Evolutionary conservation across 1,140 invertebrate species (phyloP).

Genomic region (Drosophila nikananu): DNA sequence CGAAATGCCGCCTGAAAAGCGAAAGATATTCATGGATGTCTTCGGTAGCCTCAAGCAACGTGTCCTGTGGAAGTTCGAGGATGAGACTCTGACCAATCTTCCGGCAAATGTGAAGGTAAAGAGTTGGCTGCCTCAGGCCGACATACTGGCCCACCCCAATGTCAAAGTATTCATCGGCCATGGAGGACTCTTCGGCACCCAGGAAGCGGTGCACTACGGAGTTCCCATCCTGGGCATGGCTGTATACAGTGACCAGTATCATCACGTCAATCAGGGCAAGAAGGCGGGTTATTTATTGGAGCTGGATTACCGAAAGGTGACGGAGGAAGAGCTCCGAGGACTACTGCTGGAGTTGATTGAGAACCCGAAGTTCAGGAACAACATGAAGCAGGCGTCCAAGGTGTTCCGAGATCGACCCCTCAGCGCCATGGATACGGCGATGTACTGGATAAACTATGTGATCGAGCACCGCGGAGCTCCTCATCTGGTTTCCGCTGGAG

Average conservation of each 20-base stretch:
- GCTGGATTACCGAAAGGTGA: no score
- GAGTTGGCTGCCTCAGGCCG: conserved; percentile 89
- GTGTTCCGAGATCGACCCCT: no score
- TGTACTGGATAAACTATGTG: conserved; percentile 88
- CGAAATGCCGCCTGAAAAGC: conserved; percentile 84
- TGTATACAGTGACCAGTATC: conserved; percentile 87
- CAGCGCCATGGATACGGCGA: no score
- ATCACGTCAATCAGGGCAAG: conserved; percentile 60
- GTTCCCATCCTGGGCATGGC: conserved; percentile 88
- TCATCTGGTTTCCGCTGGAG: conserved; percentile 86
- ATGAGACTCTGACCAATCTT: conserved; percentile 84
- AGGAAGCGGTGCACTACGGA: conserved; percentile 87
- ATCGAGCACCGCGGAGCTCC: conserved; percentile 87
- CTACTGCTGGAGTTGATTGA: no score
- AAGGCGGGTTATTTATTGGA: conserved; percentile 54
- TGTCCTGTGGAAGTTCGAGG: conserved; percentile 89
- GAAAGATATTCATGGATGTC: conserved; percentile 86
- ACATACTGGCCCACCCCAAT: conserved; percentile 88
- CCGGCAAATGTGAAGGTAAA: conserved; percentile 87
- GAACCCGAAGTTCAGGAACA: no score
- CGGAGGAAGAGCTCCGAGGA: no score
- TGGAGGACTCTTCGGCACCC: conserved; percentile 87
- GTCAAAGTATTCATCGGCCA: conserved; percentile 88
- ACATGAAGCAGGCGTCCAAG: no score
- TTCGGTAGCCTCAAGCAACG: conserved; percentile 86